Conservation (phyloP, 2,113 vertebrate genomes). For the Gymnarchus niloticus region DNA sequence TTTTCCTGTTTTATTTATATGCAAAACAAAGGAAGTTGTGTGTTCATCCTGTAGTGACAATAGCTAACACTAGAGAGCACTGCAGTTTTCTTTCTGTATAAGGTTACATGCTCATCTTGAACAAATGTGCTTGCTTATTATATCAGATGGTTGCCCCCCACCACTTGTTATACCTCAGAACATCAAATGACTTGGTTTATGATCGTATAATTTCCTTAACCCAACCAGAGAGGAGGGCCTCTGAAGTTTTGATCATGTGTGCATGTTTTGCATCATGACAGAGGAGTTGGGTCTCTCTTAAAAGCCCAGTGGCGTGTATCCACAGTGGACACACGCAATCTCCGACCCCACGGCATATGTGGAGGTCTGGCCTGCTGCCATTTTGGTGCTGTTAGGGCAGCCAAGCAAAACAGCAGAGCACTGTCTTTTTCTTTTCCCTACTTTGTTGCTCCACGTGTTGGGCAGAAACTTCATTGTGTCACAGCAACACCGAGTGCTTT, state of each 20-base stretch:
- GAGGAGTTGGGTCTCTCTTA: background rate
- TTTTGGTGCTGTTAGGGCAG: background rate
- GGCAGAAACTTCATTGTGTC: background rate
- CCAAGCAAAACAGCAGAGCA: slow-evolving; percentile 7
- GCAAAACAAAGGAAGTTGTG: background rate
- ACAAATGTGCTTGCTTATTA: background rate
- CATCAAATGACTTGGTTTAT: background rate
- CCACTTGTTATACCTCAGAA: background rate
- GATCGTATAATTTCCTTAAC: background rate
- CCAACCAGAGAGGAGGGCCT: background rate
- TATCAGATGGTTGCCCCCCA: background rate
- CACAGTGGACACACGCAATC: background rate
- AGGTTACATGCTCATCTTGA: background rate
- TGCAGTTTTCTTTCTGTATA: background rate
- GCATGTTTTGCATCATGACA: background rate
- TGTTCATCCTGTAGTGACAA: background rate
- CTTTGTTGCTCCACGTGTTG: background rate
- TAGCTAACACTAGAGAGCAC: background rate
- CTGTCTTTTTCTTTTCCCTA: background rate
- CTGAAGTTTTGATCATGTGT: background rate
- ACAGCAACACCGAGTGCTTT: background rate
- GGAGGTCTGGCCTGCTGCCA: background rate
- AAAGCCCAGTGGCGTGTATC: background rate
- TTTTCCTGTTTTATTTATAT: background rate
- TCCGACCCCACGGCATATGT: background rate